Evolutionary conservation across 2,888 invertebrate genomes (phyloP).

Genomic region (Drosophila recens): DNA sequence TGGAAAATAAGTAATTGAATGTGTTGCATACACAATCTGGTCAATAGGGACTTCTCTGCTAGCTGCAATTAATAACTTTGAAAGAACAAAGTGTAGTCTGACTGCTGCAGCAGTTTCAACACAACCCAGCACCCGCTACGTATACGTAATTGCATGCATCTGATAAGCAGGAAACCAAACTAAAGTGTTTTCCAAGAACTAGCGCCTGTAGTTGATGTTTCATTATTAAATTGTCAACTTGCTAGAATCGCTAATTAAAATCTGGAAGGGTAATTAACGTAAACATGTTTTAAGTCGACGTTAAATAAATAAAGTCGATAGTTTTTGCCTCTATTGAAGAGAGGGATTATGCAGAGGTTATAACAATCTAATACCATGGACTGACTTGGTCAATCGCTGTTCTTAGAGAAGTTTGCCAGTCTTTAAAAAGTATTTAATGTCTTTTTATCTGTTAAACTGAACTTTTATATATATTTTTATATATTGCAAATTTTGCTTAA

Average conservation of each 20-base stretch:
- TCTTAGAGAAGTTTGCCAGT: no score
- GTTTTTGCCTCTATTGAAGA: not conserved
- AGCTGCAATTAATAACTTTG: not conserved
- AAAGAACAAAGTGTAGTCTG: not conserved
- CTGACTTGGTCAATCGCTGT: not conserved
- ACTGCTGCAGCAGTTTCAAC: no score
- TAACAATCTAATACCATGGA: no score
- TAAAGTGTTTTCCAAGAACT: not conserved
- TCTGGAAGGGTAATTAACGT: no score
- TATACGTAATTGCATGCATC: conserved; percentile 6
- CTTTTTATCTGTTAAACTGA: no score
- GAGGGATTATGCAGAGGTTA: no score
- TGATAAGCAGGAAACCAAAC: not conserved
- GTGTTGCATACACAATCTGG: conserved; percentile 21
- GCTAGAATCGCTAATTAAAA: not conserved
- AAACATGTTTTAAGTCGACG: no score
- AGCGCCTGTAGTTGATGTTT: not conserved
- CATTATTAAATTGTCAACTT: not conserved
- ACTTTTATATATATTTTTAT: no score
- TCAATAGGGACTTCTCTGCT: not conserved
- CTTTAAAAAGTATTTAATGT: no score
- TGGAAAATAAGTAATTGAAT: conserved; percentile 71
- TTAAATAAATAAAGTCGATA: not conserved
- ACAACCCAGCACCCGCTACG: conserved; percentile 1
- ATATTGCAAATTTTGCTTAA: no score